These are phyloP conservation scores for Agrochola lychnidis DNA, from an alignment of 2,888 invertebrate species.

Conservation along the genomic window DNA sequence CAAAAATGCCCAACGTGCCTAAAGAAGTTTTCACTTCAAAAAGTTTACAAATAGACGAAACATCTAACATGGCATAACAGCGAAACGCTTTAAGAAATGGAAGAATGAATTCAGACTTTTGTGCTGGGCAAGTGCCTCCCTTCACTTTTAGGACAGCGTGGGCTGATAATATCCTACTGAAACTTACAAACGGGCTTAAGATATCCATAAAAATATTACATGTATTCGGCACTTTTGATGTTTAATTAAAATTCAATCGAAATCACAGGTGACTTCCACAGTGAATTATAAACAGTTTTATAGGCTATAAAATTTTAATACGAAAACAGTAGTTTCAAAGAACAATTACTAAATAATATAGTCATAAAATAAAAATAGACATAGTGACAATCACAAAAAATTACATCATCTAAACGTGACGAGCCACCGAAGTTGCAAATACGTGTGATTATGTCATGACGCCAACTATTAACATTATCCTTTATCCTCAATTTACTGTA, in stretches of 20 bases:
- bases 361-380: slow-evolving; percentile 54
- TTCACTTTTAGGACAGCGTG: not conserved
- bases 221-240: slow-evolving; percentile 4
- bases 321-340: slow-evolving; percentile 9
- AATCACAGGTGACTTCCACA: not conserved
- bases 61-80: not conserved
- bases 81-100: too few species aligned
- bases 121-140: not conserved
- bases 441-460: slow-evolving; percentile 18
- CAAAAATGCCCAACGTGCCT: too few species aligned
- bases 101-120: not conserved
- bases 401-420: slow-evolving; percentile 48
- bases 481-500: not conserved
- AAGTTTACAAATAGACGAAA: not conserved
- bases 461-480: not conserved
- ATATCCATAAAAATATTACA: not conserved
- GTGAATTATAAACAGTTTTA: slow-evolving; percentile 17
- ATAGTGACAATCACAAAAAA: slow-evolving; percentile 20
- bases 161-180: not conserved
- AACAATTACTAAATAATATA: slow-evolving; percentile 39
- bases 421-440: slow-evolving; percentile 15
- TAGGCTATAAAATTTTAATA: slow-evolving; percentile 11
- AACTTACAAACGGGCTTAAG: not conserved
- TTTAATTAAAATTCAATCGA: slow-evolving; percentile 16
- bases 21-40: not conserved